phyloP scores from a whole-genome alignment of 2,888 invertebrate species.

The Fabriciana adippe region DNA sequence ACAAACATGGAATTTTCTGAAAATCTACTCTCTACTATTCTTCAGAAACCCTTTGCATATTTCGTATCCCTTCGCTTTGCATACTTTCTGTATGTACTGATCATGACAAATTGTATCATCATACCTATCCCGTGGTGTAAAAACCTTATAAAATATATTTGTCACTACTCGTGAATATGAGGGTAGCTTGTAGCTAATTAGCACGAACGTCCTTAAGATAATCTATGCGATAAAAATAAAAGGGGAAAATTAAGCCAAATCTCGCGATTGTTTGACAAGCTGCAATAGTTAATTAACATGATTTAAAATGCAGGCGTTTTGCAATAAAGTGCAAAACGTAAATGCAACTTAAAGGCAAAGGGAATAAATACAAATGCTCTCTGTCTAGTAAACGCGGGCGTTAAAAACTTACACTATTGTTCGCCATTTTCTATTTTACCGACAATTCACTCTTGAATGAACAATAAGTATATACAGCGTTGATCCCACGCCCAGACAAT shows the following conservation, averaged over 20 bases:
- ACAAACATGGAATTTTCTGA: no score
- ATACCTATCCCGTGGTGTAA: no score
- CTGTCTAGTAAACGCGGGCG: constrained; percentile 49
- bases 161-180: no score
- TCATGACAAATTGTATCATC: no score
- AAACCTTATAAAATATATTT: no score
- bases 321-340: constrained; percentile 19
- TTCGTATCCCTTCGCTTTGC: no score
- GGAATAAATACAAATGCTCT: constrained; percentile 19
- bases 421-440: constrained; percentile 75
- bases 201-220: no score
- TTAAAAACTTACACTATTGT: constrained; percentile 65
- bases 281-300: constrained; percentile 20
- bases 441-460: constrained; percentile 51
- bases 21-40: no score
- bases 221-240: not conserved
- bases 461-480: constrained; percentile 64
- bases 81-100: no score
- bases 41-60: no score
- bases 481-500: constrained; percentile 76
- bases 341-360: constrained; percentile 6
- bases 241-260: constrained; percentile 13
- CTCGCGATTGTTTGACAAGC: constrained; percentile 21
- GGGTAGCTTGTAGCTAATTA: no score
- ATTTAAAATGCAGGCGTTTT: constrained; percentile 18